Evolutionary conservation across 1,140 invertebrate genomes (phyloP).

Genomic region (Tachypleus tridentatus): DNA sequence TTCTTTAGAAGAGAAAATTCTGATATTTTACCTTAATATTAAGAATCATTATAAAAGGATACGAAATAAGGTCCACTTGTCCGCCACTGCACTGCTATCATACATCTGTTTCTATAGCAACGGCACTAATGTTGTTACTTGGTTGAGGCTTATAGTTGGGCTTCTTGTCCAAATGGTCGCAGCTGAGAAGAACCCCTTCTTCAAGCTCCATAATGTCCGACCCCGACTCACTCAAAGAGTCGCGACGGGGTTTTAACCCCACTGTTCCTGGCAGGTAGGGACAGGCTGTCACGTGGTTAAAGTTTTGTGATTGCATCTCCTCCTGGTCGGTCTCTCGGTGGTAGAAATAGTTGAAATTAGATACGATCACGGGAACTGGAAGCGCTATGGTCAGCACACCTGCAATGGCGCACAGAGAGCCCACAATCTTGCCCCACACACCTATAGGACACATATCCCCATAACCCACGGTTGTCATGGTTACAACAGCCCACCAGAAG

Average conservation of each 20-base stretch:
- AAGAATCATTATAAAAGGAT: too few relatives aligned
- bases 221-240: constrained; percentile 79
- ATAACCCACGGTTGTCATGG: constrained; percentile 97
- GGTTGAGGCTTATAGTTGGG: constrained; percentile 57
- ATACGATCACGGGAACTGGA: constrained; percentile 88
- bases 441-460: constrained; percentile 97
- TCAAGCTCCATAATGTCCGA: constrained; percentile 93
- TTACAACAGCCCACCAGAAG: constrained; percentile 99
- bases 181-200: constrained; percentile 53
- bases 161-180: constrained; percentile 32
- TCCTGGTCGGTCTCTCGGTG: constrained; percentile 97
- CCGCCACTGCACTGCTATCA: too few relatives aligned
- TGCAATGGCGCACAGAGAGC: constrained; percentile 96
- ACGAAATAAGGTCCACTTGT: too few relatives aligned
- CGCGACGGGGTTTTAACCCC: constrained; percentile 55
- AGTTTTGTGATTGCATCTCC: constrained; percentile 95
- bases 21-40: too few relatives aligned
- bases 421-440: constrained; percentile 97
- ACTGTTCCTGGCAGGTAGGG: constrained; percentile 85
- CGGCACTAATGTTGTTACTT: constrained; percentile 74
- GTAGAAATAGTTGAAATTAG: constrained; percentile 99
- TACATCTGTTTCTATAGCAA: constrained; percentile 93
- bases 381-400: constrained; percentile 97
- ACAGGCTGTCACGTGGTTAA: constrained; percentile 93
- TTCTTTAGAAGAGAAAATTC: too few relatives aligned